Evolutionary conservation across 2,888 invertebrate species (phyloP).

Genomic region (Mythimna loreyi): DNA sequence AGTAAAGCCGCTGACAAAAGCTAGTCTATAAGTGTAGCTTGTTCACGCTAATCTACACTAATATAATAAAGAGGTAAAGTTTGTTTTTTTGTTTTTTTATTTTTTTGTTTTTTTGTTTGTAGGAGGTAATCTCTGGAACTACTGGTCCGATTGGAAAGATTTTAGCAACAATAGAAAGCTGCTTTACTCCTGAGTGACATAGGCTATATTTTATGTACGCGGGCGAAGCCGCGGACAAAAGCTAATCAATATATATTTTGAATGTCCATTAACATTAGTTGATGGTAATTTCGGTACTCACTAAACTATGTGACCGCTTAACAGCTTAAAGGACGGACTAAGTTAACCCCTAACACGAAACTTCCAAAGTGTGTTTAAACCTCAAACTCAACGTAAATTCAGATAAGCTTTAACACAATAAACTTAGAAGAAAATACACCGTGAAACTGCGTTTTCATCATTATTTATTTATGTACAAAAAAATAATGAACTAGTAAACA

Average conservation of each 20-base stretch:
- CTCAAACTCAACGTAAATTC: conserved; percentile 5
- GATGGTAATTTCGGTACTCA: background rate
- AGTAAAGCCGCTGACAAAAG: no score
- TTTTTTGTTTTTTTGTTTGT: no score
- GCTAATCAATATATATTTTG: background rate
- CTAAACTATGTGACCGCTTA: background rate
- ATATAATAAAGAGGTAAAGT: no score
- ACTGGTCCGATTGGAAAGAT: no score
- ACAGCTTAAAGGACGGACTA: background rate
- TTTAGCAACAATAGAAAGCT: no score
- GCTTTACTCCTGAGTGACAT: no score
- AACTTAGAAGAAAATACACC: background rate
- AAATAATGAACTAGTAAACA: no score
- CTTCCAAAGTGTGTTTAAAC: conserved; percentile 3
- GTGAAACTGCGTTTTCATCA: background rate
- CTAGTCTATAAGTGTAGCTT: background rate
- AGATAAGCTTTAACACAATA: background rate
- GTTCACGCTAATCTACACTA: background rate
- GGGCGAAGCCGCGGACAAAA: no score
- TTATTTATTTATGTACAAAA: no score
- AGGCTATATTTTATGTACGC: no score
- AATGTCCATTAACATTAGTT: background rate
- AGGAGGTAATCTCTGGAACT: no score
- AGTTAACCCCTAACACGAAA: conserved; percentile 13
- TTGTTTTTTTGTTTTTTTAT: no score